phyloP scores from a whole-genome alignment of 2,797 vertebrate species.

The Alcedo atthis region DNA sequence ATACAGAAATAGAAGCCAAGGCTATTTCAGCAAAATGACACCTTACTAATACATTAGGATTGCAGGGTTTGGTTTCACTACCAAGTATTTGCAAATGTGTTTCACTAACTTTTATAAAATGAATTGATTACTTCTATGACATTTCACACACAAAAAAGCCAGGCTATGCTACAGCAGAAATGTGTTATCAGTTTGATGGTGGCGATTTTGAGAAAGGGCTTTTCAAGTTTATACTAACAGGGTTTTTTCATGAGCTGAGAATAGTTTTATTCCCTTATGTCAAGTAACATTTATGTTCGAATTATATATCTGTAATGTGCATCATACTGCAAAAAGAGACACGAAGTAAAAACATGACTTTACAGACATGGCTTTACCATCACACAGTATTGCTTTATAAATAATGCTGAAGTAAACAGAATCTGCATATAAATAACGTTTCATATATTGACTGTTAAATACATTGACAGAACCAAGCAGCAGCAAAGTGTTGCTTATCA shows the following conservation, averaged over 20 bases:
- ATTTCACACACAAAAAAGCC: not conserved
- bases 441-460: constrained; percentile 24
- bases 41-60: not conserved
- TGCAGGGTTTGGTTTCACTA: not conserved
- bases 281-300: constrained; percentile 28
- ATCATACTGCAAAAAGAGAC: constrained; percentile 10
- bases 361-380: not conserved
- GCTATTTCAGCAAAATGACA: not conserved
- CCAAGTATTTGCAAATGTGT: not conserved
- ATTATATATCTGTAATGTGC: not conserved
- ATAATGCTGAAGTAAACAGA: constrained; percentile 25
- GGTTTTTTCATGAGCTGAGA: constrained; percentile 20
- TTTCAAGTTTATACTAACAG: constrained; percentile 10
- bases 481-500: not conserved
- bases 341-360: constrained; percentile 30
- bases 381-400: not conserved
- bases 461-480: constrained; percentile 11
- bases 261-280: constrained; percentile 36
- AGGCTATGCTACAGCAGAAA: not conserved
- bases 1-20: not conserved
- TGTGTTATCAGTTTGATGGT: not conserved
- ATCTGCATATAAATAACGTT: constrained; percentile 28
- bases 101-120: not conserved
- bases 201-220: constrained; percentile 1
- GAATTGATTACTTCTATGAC: constrained; percentile 16